These are phyloP conservation scores for Arizona elegans DNA, from an alignment of 2,113 vertebrate species.

Conservation along the genomic window DNA sequence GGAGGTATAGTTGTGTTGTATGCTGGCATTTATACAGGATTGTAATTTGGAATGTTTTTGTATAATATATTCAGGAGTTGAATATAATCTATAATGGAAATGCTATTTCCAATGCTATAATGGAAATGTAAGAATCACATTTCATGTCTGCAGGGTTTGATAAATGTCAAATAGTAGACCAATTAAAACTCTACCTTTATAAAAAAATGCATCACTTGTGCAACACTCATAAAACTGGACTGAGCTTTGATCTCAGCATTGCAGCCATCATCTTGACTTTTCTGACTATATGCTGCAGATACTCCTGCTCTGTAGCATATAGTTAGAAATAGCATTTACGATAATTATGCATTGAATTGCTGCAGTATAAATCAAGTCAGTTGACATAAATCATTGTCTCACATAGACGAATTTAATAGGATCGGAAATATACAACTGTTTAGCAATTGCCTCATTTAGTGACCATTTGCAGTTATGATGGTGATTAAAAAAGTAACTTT, in stretches of 20 bases:
- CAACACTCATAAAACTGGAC: neutral
- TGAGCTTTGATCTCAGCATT: neutral
- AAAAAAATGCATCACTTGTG: neutral
- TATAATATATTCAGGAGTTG: neutral
- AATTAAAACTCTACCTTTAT: neutral
- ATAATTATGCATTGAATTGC: neutral
- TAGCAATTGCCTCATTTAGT: neutral
- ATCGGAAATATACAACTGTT: neutral
- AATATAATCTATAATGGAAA: neutral
- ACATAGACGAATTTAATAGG: neutral
- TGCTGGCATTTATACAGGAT: neutral
- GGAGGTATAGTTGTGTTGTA: conserved; percentile 63
- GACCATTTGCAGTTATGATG: neutral
- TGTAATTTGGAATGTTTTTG: neutral
- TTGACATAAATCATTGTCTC: neutral
- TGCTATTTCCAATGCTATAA: no score
- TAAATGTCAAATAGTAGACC: neutral
- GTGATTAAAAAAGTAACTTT: neutral
- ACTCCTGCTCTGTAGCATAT: neutral
- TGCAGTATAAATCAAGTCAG: neutral
- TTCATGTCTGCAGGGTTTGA: neutral
- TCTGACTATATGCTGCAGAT: neutral
- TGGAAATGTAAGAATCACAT: neutral
- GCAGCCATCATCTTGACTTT: neutral
- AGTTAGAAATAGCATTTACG: neutral